phyloP scores from a whole-genome alignment of 2,113 vertebrate species.

The Paramisgurnus dabryanus region DNA sequence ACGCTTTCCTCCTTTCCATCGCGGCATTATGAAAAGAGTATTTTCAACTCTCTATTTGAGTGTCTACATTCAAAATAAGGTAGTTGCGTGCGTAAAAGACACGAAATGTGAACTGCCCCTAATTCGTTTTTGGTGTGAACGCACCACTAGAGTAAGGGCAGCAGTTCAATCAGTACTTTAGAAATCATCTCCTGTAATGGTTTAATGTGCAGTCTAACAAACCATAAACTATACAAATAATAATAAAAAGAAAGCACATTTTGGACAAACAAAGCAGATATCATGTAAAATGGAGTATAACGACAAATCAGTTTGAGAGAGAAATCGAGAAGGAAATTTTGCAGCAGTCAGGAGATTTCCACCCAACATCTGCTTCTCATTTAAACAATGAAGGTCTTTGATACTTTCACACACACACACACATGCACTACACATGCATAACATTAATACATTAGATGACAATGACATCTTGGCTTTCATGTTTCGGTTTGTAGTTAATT shows the following conservation, averaged over 20 bases:
- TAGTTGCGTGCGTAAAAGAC: too few species aligned
- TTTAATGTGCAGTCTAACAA: too few species aligned
- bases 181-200: too few species aligned
- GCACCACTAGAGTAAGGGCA: too few species aligned
- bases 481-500: background rate
- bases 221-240: too few species aligned
- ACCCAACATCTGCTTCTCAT: conserved; percentile 89
- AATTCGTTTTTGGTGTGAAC: too few species aligned
- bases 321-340: conserved; percentile 64
- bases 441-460: conserved; percentile 18
- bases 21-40: too few species aligned
- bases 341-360: conserved; percentile 84
- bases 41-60: too few species aligned
- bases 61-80: too few species aligned
- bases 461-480: conserved; percentile 32
- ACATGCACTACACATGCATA: conserved; percentile 27
- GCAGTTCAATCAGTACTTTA: too few species aligned
- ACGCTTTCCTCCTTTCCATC: too few species aligned
- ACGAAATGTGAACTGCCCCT: too few species aligned
- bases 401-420: conserved; percentile 63
- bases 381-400: conserved; percentile 83
- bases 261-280: background rate
- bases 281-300: conserved; percentile 25
- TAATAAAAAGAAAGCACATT: background rate
- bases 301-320: conserved; percentile 21